These are phyloP conservation scores for Tetranychus piercei DNA, from an alignment of 2,888 invertebrate genomes.

Conservation along the genomic window DNA sequence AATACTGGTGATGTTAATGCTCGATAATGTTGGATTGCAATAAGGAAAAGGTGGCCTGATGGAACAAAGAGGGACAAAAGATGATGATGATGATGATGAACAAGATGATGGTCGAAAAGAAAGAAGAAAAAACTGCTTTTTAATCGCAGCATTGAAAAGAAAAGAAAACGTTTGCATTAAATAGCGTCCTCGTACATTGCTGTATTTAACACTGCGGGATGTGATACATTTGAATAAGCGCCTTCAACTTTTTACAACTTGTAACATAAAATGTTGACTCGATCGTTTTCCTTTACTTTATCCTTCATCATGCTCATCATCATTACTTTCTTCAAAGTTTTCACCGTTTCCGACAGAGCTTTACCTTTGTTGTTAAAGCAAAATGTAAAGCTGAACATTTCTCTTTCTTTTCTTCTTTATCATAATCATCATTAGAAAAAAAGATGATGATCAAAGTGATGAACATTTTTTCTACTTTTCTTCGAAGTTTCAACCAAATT, in stretches of 20 bases:
- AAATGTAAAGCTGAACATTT: background rate
- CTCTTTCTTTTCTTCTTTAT: background rate
- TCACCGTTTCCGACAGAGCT: background rate
- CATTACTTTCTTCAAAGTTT: background rate
- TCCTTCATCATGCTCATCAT: background rate
- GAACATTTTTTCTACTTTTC: background rate
- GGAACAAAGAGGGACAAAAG: background rate
- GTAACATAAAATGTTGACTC: background rate
- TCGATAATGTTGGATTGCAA: background rate
- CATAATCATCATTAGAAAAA: background rate
- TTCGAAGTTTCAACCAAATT: slow-evolving; percentile 2
- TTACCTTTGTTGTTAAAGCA: background rate
- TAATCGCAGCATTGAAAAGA: background rate
- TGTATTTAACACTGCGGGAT: background rate
- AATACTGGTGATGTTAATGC: background rate
- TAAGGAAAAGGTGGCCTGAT: background rate
- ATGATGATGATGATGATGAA: background rate
- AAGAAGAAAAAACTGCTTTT: background rate
- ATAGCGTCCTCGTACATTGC: background rate
- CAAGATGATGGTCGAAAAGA: background rate
- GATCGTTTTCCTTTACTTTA: background rate
- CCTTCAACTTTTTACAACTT: background rate
- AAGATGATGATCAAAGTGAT: background rate
- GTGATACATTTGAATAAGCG: background rate
- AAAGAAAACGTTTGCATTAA: background rate